Base-by-base conservation (phyloP, 2,888 invertebrate genomes). In the Parasteatoda lunata region DNA sequence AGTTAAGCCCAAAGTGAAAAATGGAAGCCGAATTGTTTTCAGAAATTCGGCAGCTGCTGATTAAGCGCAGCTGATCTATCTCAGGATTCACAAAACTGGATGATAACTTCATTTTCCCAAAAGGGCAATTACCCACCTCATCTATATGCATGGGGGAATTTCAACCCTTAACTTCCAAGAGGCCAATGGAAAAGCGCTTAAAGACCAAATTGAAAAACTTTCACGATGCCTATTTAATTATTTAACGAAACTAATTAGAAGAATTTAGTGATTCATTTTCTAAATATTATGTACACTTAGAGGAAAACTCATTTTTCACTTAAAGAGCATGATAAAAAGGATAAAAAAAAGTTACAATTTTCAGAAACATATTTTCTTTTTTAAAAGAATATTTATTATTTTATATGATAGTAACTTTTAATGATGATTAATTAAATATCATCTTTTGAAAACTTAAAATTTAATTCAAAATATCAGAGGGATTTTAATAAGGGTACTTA, bases 71-170 rank as follows among this genome's bases (percentile, higher is more conserved):
- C 80, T 80, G 79, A 71, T 48, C 54, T 47, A 51, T 52, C 68
- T 47, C 51, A n/a, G n/a, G 59, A 59, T 30, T 59, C 47, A 49
- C 4, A 66, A n/a, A 66, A 65, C 66, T 66, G 70, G 77, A 64
- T 76, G 54, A 51, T 47, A 30, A 59, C 30, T 68, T 30, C 68
- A 59, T 65, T 68, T 80, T 76, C 73, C 85, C 85, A 77, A 77
- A 80, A 72, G 76, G 80, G 80, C 76, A 86, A 86, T 86, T 86
- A 86, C 80, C 48, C 45, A 48, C 73, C 71, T 86, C 85, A 86
- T 86, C 80, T 77, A 86, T 86, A 86, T 86, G 85, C 85, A 86
- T 86, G 80, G 85, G 80, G 85, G 30, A 30, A 86, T 80, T 81
- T 82, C 68, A 80, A 76, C 77, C 80, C 59, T 52, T 52, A 65